Conservation (phyloP, 2,888 invertebrate species). For the Melanostoma scalare region DNA sequence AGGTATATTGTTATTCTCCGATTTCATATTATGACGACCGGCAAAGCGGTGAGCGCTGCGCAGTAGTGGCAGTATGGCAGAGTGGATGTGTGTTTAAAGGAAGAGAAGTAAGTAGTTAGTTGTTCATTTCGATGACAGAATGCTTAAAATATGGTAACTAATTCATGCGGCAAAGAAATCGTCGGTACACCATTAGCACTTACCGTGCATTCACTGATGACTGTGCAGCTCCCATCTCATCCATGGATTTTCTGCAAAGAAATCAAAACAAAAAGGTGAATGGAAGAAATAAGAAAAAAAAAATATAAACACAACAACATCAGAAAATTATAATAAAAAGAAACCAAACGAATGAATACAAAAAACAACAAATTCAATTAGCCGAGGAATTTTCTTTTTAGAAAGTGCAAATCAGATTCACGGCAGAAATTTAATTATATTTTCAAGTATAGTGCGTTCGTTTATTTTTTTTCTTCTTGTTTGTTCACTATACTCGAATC, state of each 20-base stretch:
- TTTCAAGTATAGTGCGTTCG: slow-evolving; percentile 28
- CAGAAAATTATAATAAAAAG: slow-evolving; percentile 56
- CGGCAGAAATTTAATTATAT: slow-evolving; percentile 51
- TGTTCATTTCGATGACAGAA: slow-evolving; percentile 75
- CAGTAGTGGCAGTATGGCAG: neutral
- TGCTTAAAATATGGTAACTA: slow-evolving; percentile 80
- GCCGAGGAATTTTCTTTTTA: slow-evolving; percentile 72
- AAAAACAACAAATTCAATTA: slow-evolving; percentile 71
- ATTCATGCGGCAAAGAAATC: slow-evolving; percentile 76
- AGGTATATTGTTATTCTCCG: slow-evolving; percentile 71
- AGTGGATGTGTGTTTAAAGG: slow-evolving; percentile 1
- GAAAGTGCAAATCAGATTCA: slow-evolving; percentile 70
- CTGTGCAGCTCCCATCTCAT: slow-evolving; percentile 91
- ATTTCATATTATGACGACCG: slow-evolving; percentile 40
- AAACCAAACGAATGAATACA: slow-evolving; percentile 45
- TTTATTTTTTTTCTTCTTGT: slow-evolving; percentile 20
- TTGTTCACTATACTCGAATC: too few relatives aligned
- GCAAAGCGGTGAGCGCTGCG: slow-evolving; percentile 4
- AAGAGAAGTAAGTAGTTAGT: slow-evolving; percentile 7
- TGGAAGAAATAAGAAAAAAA: slow-evolving; percentile 58
- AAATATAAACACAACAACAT: slow-evolving; percentile 52
- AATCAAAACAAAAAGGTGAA: slow-evolving; percentile 76
- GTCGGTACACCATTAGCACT: slow-evolving; percentile 83
- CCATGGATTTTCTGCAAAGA: slow-evolving; percentile 93
- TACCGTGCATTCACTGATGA: slow-evolving; percentile 93